phyloP scores from a whole-genome alignment of 1,140 invertebrate species.

The Aphidius ervi region DNA sequence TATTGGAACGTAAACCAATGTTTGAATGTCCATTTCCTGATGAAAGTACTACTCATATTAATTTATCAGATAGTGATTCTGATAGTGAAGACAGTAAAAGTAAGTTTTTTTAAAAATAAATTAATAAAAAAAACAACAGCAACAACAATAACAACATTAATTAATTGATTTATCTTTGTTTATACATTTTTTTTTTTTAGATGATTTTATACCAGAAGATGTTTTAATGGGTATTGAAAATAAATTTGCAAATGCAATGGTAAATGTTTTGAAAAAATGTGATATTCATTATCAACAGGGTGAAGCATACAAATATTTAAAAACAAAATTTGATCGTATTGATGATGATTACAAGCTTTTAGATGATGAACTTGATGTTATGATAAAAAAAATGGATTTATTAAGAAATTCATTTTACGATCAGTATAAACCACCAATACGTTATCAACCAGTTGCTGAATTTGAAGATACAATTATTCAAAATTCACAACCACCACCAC shows the following conservation, averaged over 20 bases:
- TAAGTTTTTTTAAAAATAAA: no score
- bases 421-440: constrained; percentile 35
- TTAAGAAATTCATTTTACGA: constrained; percentile 42
- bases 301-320: constrained; percentile 33
- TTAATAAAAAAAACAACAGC: no score
- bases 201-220: constrained; percentile 37
- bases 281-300: constrained; percentile 44
- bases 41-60: constrained; percentile 53
- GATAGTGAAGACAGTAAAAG: constrained; percentile 43
- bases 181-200: constrained; percentile 20
- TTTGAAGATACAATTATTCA: no score
- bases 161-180: neutral
- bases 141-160: no score
- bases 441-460: no score
- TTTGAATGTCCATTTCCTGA: constrained; percentile 52
- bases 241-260: constrained; percentile 36
- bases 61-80: constrained; percentile 56
- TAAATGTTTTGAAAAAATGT: constrained; percentile 32
- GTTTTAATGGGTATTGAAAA: constrained; percentile 34
- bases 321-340: constrained; percentile 33
- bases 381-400: constrained; percentile 40
- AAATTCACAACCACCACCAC: no score
- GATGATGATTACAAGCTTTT: constrained; percentile 32
- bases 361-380: constrained; percentile 34
- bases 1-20: constrained; percentile 45